These are phyloP conservation scores for Cyclina sinensis DNA, from an alignment of 1,140 invertebrate species.

Conservation along the genomic window DNA sequence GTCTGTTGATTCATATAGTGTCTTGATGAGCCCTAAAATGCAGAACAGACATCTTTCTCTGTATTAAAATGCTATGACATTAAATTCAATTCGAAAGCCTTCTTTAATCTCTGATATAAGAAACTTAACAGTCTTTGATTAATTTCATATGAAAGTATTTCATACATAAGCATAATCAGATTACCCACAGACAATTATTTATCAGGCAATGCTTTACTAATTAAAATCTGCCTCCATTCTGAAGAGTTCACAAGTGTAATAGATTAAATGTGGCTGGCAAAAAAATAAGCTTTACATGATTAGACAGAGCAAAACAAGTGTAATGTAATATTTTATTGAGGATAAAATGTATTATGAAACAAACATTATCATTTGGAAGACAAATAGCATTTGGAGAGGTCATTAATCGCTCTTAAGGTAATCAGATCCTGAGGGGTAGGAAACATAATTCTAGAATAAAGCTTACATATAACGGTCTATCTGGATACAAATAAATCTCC, in stretches of 20 bases:
- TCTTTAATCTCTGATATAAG: too few species aligned
- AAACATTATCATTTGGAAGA: neutral
- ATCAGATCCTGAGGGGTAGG: neutral
- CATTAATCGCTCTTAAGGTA: neutral
- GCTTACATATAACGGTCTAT: neutral
- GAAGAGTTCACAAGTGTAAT: neutral
- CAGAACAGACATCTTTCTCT: neutral
- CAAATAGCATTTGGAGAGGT: neutral
- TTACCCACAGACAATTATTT: too few species aligned
- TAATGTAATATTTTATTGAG: neutral
- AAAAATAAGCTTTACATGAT: conserved; percentile 2
- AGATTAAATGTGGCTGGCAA: neutral
- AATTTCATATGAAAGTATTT: too few species aligned
- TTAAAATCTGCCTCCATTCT: neutral
- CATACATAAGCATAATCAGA: too few species aligned
- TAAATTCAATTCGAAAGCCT: too few species aligned
- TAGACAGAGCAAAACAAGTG: neutral
- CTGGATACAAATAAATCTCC: neutral
- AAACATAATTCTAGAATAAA: neutral
- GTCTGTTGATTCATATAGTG: conserved; percentile 87
- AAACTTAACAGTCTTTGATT: too few species aligned
- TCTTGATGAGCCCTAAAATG: conserved; percentile 76
- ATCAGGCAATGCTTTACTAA: neutral
- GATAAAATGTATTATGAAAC: neutral
- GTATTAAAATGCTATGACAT: too few species aligned